Evolutionary conservation across 2,797 vertebrate species (phyloP), one percentile per base, ranked within the genome.

Genomic region (Miopithecus talapoin): DNA sequence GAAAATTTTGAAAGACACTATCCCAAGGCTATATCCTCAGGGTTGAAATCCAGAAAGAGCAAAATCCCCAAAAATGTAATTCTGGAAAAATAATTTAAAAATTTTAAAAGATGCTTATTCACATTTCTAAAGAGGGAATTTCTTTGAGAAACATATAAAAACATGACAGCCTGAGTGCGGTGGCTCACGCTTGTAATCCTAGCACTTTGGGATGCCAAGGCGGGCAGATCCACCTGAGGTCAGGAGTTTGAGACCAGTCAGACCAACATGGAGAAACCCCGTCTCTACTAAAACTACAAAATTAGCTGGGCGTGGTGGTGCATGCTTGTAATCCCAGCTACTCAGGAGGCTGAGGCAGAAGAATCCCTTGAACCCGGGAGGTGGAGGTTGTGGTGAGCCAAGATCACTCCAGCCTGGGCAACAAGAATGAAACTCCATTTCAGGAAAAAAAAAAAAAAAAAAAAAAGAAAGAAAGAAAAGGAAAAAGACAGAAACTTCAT

Each of bases 141-240:
- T 53, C 22, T 53, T 53, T 50, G 33, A 53, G 76, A n/a, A 53
- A 79, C 33, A 13, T 22, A 79, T 13, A 48, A 22, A 50, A n/a
- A 50, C 48, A 0, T 24, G 19, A 79, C 5, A 79, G 46, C 50
- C 3, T 8, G 33, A 8, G 7, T 33, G 17, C 0, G 1, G 33
- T 68, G 33, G 33, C 33, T 64, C 6, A 64, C 6, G 14, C 30
- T 30, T n/a, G 33, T 68, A n/a, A n/a, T 68, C 61, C 7, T 33
- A 33, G 30, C 61, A 64, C 30, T 64, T 17, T 33, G 61, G 61
- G 33, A 68, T 16, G 61, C 16, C 30, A 33, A 68, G 33, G 61
- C 1, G 6, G 33, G 33, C 17, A 16, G 19, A 55, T 55, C 53
- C 21, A 68, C 61, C 8, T 68, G 30, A n/a, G 33, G 33, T 68